Percentiles rank a stretch among this genome's conserved stretches.
phyloP scores from a whole-genome alignment of 1,140 invertebrate species.

The Drosophila repletoides region DNA sequence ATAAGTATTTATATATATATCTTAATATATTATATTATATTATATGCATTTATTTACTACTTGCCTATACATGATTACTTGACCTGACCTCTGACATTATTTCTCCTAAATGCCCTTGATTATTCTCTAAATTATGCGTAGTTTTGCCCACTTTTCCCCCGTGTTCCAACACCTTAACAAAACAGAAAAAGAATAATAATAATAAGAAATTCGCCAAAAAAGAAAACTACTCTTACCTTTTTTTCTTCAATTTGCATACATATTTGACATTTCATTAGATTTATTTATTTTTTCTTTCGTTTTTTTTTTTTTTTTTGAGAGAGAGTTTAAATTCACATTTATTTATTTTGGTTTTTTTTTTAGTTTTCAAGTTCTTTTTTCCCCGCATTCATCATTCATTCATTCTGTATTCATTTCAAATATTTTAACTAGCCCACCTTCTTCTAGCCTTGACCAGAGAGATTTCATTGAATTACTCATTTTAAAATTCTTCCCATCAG shows the following conservation, averaged over 20 bases:
- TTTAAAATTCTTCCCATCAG: background rate
- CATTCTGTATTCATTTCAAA: background rate
- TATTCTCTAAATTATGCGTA: slow-evolving; percentile 69
- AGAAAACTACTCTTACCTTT: slow-evolving; percentile 2
- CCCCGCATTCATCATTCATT: background rate
- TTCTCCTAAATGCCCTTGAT: slow-evolving; percentile 1
- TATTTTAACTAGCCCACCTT: background rate
- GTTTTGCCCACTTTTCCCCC: slow-evolving; percentile 73
- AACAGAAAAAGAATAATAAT: slow-evolving; percentile 22
- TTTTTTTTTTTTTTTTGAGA: too few species aligned
- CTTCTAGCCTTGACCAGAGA: background rate
- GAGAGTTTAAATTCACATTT: slow-evolving; percentile 10
- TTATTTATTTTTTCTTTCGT: slow-evolving; percentile 6
- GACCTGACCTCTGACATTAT: background rate
- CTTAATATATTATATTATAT: slow-evolving; percentile 4
- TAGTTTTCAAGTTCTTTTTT: background rate
- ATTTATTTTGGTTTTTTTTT: background rate
- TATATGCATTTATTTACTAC: background rate
- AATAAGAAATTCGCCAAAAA: background rate
- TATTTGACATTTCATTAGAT: slow-evolving; percentile 15
- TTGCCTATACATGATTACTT: slow-evolving; percentile 1
- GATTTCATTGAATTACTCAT: slow-evolving; percentile 6
- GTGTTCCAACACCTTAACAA: slow-evolving; percentile 30
- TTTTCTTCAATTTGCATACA: slow-evolving; percentile 21
- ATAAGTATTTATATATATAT: slow-evolving; percentile 11